Conservation (phyloP, 2,113 vertebrate genomes). For the Pteronura brasiliensis region DNA sequence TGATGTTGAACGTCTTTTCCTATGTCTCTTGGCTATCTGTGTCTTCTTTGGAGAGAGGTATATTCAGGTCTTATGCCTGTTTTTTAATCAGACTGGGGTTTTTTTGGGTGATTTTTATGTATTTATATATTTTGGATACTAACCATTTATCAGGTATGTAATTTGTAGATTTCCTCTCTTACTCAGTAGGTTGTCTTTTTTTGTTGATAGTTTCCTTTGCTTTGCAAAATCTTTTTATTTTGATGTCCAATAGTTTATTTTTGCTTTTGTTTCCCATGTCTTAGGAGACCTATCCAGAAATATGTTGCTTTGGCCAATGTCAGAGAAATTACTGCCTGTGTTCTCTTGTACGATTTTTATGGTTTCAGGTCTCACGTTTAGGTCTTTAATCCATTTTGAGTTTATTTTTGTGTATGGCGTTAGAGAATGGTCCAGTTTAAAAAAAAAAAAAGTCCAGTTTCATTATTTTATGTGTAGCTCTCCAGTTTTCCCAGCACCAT, state of each 20-base stretch:
- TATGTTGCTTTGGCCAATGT: neutral
- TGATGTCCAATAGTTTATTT: neutral
- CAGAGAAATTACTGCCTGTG: neutral
- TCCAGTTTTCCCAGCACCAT: neutral
- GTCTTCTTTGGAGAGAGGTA: neutral
- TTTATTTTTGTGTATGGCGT: neutral
- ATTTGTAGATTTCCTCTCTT: neutral
- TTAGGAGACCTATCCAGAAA: neutral
- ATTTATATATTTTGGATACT: neutral
- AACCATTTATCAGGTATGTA: neutral
- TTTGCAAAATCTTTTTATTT: neutral
- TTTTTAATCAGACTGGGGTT: neutral
- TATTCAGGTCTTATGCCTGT: neutral
- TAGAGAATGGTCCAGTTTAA: neutral
- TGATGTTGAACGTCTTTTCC: neutral
- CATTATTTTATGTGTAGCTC: neutral
- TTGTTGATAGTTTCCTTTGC: neutral
- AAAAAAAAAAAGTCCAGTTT: neutral
- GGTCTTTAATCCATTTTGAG: neutral
- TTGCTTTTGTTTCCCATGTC: neutral
- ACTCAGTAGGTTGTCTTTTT: neutral
- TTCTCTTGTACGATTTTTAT: neutral
- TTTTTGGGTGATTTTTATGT: neutral
- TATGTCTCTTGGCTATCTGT: neutral
- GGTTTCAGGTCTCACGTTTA: neutral